Evolutionary conservation across 2,797 vertebrate genomes (phyloP), one percentile per base, ranked within the genome.

Genomic region (Chiloscyllium punctatum): DNA sequence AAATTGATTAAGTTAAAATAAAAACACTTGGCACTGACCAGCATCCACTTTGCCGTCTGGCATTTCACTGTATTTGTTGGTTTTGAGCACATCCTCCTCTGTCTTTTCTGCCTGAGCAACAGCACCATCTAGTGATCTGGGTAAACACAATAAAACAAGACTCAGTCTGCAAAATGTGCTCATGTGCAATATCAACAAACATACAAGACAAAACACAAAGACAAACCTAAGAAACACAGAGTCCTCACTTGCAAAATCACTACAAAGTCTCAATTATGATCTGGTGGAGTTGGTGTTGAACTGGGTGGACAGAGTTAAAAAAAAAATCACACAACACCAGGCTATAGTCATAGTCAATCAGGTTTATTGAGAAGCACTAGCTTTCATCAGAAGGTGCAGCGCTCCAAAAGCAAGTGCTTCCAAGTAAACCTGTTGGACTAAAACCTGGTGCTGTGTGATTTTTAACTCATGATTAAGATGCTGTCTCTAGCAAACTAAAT

Each of bases 41-140:
- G 94, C 8, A 18, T 95, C 30, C 15, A n/a, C 69, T 57, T 95
- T 95, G 94, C 27, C 74, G 6, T 53, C 71, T 74, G 27, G 1
- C 16, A 30, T 23, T 51, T 74, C 42, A 48, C 25, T 33, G 27
- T 18, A 48, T 53, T 72, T 71, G 11, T 95, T 71, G 53, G 94
- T 33, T 25, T 53, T 6, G 11, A 33, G 1, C 27, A 5, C 2
- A 16, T 33, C 27, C 42, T 95, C 42, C 30, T 53, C 25, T 8
- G 71, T 8, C 42, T 23, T 95, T 30, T 74, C 71, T 51, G 42
- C 25, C 27, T 95, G 71, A 30, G 27, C 5, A 21, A 77, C 94
- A 95, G 94, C 71, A n/a, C 27, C 94, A 95, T 95, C 94, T 77
- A 53, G 69, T 77, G 71, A 48, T 77, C 94, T 95, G 48, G 94